Percentiles rank a stretch among this genome's conserved stretches.
Conservation (phyloP, 1,140 invertebrate species). For the Scaptodrosophila lebanonensis region DNA sequence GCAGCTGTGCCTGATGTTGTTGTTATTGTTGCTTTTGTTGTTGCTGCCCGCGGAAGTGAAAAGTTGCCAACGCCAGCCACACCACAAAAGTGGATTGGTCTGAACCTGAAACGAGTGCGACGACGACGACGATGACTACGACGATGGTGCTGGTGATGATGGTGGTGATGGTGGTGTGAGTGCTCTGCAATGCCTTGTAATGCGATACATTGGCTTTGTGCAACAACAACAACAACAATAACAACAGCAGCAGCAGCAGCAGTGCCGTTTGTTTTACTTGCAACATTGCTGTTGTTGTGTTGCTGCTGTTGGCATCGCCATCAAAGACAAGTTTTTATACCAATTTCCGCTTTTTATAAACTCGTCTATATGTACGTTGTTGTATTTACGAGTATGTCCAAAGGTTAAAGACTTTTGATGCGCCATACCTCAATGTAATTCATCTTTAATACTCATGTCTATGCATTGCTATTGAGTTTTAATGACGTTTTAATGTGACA, state of each 20-base stretch:
- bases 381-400: constrained; percentile 39
- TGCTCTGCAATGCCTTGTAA: too few species aligned
- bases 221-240: constrained; percentile 13
- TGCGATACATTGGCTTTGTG: background rate
- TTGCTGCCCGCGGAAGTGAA: constrained; percentile 24
- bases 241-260: constrained; percentile 18
- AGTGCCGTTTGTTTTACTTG: constrained; percentile 63
- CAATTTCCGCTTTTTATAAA: constrained; percentile 61
- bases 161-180: too few species aligned
- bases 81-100: background rate
- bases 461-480: constrained; percentile 25
- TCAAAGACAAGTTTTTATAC: constrained; percentile 66
- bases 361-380: constrained; percentile 10
- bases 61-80: constrained; percentile 33
- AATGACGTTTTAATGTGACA: constrained; percentile 65
- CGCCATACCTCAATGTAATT: background rate
- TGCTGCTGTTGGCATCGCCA: constrained; percentile 24
- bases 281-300: constrained; percentile 55
- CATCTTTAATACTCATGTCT: constrained; percentile 41
- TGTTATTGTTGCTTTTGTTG: too few species aligned
- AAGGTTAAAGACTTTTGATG: constrained; percentile 63
- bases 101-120: constrained; percentile 14
- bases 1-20: too few species aligned
- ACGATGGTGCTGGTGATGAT: constrained; percentile 30
- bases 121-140: constrained; percentile 31